Evolutionary conservation across 2,888 invertebrate genomes (phyloP), one percentile per base, ranked within the genome.

Genomic region (Rhagophthalmus giganteus): DNA sequence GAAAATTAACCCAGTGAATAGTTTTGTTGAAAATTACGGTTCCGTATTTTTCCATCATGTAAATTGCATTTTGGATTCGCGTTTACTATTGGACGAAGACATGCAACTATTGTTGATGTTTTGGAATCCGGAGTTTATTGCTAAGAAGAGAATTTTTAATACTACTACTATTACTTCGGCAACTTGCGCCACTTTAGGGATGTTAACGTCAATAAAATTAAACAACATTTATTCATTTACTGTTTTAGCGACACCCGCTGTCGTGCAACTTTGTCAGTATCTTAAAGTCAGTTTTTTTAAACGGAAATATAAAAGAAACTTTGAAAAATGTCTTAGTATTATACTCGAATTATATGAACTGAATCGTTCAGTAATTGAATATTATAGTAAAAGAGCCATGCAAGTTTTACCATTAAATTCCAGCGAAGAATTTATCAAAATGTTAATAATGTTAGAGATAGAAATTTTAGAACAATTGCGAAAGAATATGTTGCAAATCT

Each of bases 41-140:
- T 7, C 15, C 11, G 46, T 53, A 7, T 25, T 53, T 13, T 16
- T 9, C n/a, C 47, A 53, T 15, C 48, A 53, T 14, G 13, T 53
- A 2, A 26, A 42, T 9, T 27, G 47, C 6, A 53, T 53, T 28
- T 38, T 44, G 11, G 25, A 42, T n/a, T 53, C 47, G 7, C 28
- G 24, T 7, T n/a, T 53, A 12, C 11, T 39, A 1, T 20, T 53
- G 11, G 41, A 53, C 28, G 53, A 53, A 32, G 53, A 53, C n/a
- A 33, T 33, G 25, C 24, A 42, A 9, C 25, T 53, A 11, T 4
- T 53, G 1, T 11, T 32, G 9, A 42, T 33, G 5, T 53, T 45
- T 27, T 53, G 53, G 53, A 24, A 39, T 14, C 41, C 30, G 24
- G 30, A 15, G 7, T 2, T 31, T 9, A 0, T 44, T n/a, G n/a